Evolutionary conservation across 2,113 vertebrate genomes (phyloP).

Genomic region (Labeo catla): DNA sequence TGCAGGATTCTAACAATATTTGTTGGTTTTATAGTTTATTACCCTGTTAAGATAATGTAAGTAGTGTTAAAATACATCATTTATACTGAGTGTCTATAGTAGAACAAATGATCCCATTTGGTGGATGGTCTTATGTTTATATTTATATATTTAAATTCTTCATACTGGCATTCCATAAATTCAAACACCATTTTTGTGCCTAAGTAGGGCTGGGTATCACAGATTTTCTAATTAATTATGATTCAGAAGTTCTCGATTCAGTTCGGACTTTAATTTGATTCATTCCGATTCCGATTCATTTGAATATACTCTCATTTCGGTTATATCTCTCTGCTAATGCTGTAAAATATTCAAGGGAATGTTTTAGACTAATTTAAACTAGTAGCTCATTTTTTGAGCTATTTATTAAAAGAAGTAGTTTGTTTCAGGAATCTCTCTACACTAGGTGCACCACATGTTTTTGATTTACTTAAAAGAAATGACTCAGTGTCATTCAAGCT

Average conservation of each 20-base stretch:
- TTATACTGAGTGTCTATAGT: constrained; percentile 34
- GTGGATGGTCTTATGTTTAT: constrained; percentile 24
- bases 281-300: not conserved
- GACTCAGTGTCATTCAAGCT: not conserved
- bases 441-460: not conserved
- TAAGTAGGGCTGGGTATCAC: constrained; percentile 1
- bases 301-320: not conserved
- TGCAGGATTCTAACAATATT: not conserved
- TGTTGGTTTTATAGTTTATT: not conserved
- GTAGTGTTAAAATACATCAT: constrained; percentile 36
- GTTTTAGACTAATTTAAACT: not conserved
- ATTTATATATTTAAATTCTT: not conserved
- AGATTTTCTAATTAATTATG: not conserved
- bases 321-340: not conserved
- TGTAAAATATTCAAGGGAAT: not conserved
- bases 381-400: not conserved
- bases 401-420: not conserved
- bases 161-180: constrained; percentile 10
- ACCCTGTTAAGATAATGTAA: constrained; percentile 7
- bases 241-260: not conserved
- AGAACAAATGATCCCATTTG: constrained; percentile 28
- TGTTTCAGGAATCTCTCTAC: not conserved
- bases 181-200: not conserved
- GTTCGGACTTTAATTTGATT: not conserved
- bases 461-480: not conserved